Evolutionary conservation across 2,113 vertebrate genomes (phyloP).

Genomic region (Tapirus terrestris): DNA sequence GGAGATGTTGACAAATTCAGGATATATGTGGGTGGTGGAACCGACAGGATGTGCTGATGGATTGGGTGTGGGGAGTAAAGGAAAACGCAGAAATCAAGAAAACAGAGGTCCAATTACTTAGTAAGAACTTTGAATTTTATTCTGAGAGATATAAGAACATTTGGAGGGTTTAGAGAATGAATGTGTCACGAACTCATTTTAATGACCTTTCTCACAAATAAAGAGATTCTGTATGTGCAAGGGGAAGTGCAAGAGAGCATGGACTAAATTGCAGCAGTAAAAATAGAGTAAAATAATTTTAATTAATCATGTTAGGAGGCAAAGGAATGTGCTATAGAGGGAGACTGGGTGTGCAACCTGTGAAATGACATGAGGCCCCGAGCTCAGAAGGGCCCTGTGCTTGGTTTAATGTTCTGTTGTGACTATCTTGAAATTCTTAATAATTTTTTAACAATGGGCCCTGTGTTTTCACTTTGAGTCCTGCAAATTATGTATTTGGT

Average conservation of each 20-base stretch:
- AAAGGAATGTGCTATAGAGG: not conserved
- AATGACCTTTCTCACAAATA: not conserved
- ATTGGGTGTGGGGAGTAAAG: not conserved
- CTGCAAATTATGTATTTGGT: not conserved
- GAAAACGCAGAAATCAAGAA: not conserved
- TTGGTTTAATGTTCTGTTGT: not conserved
- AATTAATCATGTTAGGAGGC: not conserved
- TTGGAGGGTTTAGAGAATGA: not conserved
- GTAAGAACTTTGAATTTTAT: not conserved
- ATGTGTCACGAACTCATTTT: not conserved
- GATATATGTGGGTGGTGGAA: not conserved
- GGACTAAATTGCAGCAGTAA: not conserved
- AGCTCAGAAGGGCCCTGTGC: not conserved
- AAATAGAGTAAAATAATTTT: not conserved
- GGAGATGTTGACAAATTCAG: not conserved
- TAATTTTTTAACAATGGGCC: not conserved
- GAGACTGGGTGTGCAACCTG: not conserved
- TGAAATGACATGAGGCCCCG: accelerated
- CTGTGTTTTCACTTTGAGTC: not conserved
- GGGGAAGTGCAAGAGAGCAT: not conserved
- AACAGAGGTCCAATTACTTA: not conserved
- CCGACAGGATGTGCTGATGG: not conserved
- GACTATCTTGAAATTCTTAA: not conserved
- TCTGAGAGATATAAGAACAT: not conserved
- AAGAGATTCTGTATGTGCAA: not conserved